phyloP scores from a whole-genome alignment of 64 coral and sea anemone species.

The Platygyra sinensis region DNA sequence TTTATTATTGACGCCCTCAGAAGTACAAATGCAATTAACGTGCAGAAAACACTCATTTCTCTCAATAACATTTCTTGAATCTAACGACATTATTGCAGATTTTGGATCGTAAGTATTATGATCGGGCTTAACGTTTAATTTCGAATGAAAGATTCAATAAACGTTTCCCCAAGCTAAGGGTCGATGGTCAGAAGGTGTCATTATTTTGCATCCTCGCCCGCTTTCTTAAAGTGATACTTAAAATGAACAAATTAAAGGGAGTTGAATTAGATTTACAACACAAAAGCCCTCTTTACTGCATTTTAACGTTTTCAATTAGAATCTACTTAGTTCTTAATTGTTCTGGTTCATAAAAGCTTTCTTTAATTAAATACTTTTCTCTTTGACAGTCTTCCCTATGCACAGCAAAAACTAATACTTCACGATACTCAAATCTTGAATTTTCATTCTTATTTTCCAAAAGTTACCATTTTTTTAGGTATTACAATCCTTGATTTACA shows the following conservation, averaged over 20 bases:
- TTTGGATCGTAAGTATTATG: too few species aligned
- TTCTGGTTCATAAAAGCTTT: background rate
- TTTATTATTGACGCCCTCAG: too few species aligned
- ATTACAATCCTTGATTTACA: too few species aligned
- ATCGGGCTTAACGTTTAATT: too few species aligned
- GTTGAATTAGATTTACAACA: background rate
- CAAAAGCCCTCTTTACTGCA: background rate
- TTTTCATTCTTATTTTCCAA: background rate
- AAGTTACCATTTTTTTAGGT: background rate
- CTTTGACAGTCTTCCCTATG: background rate
- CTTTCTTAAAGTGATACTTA: slow-evolving; percentile 12
- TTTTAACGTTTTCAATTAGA: background rate
- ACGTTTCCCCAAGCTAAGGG: background rate
- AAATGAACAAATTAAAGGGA: background rate
- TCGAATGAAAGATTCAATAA: background rate
- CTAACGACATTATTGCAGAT: too few species aligned
- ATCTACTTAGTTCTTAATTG: background rate
- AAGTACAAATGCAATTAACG: too few species aligned
- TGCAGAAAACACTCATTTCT: too few species aligned
- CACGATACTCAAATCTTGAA: background rate
- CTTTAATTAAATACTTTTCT: background rate
- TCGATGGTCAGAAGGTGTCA: background rate
- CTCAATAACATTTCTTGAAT: too few species aligned
- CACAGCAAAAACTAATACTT: too few species aligned
- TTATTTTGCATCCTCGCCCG: background rate